These are phyloP conservation scores for Parambassis ranga DNA, from an alignment of 2,797 vertebrate species.

Conservation along the genomic window DNA sequence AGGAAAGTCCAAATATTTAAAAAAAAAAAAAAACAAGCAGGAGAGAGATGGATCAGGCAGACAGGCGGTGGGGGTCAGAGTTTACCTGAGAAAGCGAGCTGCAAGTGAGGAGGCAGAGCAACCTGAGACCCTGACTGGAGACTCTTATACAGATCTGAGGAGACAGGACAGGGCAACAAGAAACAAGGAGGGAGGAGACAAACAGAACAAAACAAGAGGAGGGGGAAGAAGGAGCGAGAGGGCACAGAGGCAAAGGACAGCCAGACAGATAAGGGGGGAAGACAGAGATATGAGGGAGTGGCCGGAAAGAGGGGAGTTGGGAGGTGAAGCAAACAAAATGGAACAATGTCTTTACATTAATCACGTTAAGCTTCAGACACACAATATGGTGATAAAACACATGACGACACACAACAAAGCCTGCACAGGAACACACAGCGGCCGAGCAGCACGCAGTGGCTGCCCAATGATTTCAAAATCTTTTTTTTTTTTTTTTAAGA, in stretches of 20 bases:
- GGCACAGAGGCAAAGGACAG: slow-evolving; percentile 7
- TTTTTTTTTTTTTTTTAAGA: neutral
- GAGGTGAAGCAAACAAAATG: slow-evolving; percentile 62
- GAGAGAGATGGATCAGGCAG: slow-evolving; percentile 31
- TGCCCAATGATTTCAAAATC: neutral
- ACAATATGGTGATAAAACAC: slow-evolving; percentile 49
- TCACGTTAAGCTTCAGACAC: slow-evolving; percentile 50
- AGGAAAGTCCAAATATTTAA: slow-evolving; percentile 36
- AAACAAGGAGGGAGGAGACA: slow-evolving; percentile 9
- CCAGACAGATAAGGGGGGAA: slow-evolving; percentile 5
- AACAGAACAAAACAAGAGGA: neutral
- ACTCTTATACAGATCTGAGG: slow-evolving; percentile 96
- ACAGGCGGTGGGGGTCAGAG: slow-evolving; percentile 29
- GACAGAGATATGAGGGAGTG: neutral
- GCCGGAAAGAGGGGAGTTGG: slow-evolving; percentile 4
- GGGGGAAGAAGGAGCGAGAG: slow-evolving; percentile 6
- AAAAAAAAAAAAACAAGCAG: neutral
- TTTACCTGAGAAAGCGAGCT: slow-evolving; percentile 95
- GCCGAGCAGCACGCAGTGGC: neutral
- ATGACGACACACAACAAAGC: slow-evolving; percentile 40
- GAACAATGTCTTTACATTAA: slow-evolving; percentile 54
- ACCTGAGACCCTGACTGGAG: slow-evolving; percentile 95
- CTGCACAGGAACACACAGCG: slow-evolving; percentile 16
- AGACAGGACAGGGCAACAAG: slow-evolving; percentile 64
- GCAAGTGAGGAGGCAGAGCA: slow-evolving; percentile 93